These are phyloP conservation scores for Epinephelus coioides DNA, from an alignment of 2,797 vertebrate genomes.

Conservation along the genomic window DNA sequence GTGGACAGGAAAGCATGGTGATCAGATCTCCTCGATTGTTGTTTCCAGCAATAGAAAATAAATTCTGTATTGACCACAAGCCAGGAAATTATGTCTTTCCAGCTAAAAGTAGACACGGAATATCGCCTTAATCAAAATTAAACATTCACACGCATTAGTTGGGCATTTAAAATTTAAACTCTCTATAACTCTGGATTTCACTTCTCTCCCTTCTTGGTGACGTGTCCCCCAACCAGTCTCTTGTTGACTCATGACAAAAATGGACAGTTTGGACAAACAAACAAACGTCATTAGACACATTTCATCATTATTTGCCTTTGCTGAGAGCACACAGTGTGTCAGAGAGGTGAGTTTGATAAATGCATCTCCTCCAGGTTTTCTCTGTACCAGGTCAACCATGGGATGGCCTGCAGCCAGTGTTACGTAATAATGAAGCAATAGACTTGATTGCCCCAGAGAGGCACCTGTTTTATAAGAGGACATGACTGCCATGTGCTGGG, in stretches of 20 bases:
- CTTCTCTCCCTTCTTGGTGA: background rate
- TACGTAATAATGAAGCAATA: constrained; percentile 50
- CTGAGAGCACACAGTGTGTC: constrained; percentile 29
- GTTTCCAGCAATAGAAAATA: background rate
- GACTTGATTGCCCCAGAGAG: background rate
- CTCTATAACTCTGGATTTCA: background rate
- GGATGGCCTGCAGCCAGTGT: constrained; percentile 45
- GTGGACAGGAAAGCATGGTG: background rate
- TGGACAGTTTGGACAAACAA: constrained; percentile 5
- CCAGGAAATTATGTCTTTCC: background rate
- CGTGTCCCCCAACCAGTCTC: background rate
- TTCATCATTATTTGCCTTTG: constrained; percentile 39
- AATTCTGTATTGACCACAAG: background rate
- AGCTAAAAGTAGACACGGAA: background rate
- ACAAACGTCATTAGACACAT: constrained; percentile 12
- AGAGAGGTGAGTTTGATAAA: constrained; percentile 19
- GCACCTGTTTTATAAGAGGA: constrained; percentile 45
- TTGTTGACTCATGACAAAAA: background rate
- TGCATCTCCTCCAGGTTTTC: constrained; percentile 23
- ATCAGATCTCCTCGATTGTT: background rate
- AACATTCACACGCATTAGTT: background rate
- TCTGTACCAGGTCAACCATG: constrained; percentile 33
- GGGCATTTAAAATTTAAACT: background rate
- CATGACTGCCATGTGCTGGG: constrained; percentile 5
- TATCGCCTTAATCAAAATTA: background rate